Base-by-base conservation (phyloP, 2,113 vertebrate genomes). In the Muscicapa adusta region DNA sequence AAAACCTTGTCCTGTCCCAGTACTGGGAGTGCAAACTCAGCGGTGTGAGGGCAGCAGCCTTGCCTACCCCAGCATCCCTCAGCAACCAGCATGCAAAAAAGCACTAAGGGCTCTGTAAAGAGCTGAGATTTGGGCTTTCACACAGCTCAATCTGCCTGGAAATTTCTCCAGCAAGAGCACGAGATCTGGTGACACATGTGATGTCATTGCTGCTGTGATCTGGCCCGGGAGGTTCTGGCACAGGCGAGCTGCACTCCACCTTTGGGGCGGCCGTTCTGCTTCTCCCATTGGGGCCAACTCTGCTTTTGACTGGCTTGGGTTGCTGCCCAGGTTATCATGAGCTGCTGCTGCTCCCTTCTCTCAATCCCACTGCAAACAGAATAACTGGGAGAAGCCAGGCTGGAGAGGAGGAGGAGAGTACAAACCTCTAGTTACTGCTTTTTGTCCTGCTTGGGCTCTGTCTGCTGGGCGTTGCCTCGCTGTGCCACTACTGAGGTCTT, bases 171-270 rank as follows among this genome's bases (percentile, higher is more conserved):
- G 61, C 6, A 34, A 66, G 66, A 72, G 28, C 61, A 73, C 3
- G 5, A 19, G 57, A 48, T 58, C 77, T 1, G 2, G 71, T 65
- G 94, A 74, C 81, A 72, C 7, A 1, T 22, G 75, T 66, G 54
- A 38, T 91, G 83, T 90, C 79, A 38, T 9, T 90, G 85, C 75
- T 54, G 63, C 83, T 88, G 88, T 61, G 85, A 80, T 45, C 78
- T 66, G 92, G 63, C 71, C 57, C 0, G 0, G 63, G 75, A 73
- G 34, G 31, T 93, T 92, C 88, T 91, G 94, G 96, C 82, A 58
- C 71, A 31, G 50, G 34, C 15, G 0, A 89, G 71, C 33, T 16
- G 9, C 1, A 6, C 72, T 93, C 78, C 56, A 91, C 82, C 95
- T 95, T 88, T 58, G 66, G 91, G 77, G 77, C 1, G 0, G 70